Evolutionary conservation across 2,113 vertebrate species (phyloP), one percentile per base, ranked within the genome.

Genomic region (Argyrosomus japonicus): DNA sequence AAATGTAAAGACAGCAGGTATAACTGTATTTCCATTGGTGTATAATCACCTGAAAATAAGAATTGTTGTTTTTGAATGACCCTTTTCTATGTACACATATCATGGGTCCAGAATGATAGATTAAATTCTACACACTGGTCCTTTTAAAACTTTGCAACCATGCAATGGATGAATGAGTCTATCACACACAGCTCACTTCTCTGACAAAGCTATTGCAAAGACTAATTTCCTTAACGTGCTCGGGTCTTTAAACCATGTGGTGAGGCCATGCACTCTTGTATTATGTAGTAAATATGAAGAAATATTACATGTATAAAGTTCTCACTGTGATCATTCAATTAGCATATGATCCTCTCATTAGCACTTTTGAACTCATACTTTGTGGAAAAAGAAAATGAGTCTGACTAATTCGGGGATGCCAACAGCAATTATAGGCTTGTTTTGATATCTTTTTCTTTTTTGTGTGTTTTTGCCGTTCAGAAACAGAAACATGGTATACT

Each of bases 271-370:
- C 32, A 48, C 27, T 48, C 36, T 45, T 68, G 18, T 48, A 40
- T 6, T 54, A 19, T 32, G 12, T 57, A 19, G 40, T 62, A 23
- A 75, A 61, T 69, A 23, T 67, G 53, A 86, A 75, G 9, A 51
- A 64, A 48, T 45, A 6, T n/a, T 45, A 45, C 40, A 81, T 68
- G 43, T 25, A 51, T 63, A 43, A 68, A 17, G 15, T 23, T 50
- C 69, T 19, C 27, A 10, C 50, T 67, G 68, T 79, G 68, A 60
- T 56, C 69, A 48, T 68, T 79, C 23, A 79, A 53, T 76, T 79
- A 82, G 57, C 23, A 9, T 23, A 11, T 54, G 15, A 76, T 69
- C 67, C 47, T 25, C 51, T 56, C 27, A 64, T 69, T 54, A 67
- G 40, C 21, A 6, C n/a, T 68, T 45, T 23, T 50, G 10, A 60